phyloP scores from a whole-genome alignment of 2,797 vertebrate species.

The Ispidina picta region DNA sequence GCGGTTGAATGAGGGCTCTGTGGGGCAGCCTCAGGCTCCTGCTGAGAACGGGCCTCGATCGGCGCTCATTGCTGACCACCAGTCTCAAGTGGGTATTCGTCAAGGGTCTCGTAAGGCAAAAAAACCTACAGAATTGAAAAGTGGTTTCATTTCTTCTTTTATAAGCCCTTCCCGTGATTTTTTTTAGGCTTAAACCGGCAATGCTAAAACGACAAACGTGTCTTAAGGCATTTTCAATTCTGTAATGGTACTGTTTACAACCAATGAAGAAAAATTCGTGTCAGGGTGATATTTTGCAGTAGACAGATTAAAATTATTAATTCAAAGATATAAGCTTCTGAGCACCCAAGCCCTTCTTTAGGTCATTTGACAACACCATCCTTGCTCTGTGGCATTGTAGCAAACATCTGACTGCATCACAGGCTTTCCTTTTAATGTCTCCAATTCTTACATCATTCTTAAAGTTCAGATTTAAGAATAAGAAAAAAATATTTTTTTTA shows the following conservation, averaged over 20 bases:
- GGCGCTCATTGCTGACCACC: accelerated
- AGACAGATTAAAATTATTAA: not conserved
- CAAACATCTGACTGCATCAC: not conserved
- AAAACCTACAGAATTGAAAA: accelerated
- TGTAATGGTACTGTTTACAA: not conserved
- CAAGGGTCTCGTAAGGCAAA: not conserved
- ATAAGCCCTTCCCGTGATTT: not conserved
- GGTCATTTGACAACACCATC: not conserved
- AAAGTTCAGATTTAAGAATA: not conserved
- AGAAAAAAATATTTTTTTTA: not conserved
- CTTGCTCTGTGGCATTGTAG: not conserved
- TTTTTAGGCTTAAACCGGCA: not conserved
- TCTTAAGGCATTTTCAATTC: not conserved
- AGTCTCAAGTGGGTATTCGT: accelerated
- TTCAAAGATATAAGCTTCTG: not conserved
- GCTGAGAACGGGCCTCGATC: not conserved
- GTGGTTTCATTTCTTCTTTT: not conserved
- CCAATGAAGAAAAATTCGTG: not conserved
- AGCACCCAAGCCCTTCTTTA: not conserved
- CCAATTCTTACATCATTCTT: accelerated
- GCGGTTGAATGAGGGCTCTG: not conserved
- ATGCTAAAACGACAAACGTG: not conserved
- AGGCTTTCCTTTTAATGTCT: not conserved
- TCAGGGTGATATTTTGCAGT: not conserved
- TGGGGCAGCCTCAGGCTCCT: accelerated